phyloP scores from a whole-genome alignment of 2,888 invertebrate genomes.

The Hylaea fasciaria region DNA sequence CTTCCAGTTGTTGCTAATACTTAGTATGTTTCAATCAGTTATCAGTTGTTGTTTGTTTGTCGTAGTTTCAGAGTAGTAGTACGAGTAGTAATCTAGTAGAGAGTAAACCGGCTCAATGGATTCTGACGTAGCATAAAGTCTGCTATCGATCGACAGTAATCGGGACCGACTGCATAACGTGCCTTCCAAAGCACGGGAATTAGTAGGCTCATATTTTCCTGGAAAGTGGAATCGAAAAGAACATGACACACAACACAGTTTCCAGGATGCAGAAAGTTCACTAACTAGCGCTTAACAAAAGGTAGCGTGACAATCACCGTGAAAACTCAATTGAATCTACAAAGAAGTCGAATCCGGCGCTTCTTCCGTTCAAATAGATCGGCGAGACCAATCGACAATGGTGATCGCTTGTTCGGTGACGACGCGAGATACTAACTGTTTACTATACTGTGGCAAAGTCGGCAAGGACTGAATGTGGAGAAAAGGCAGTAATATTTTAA shows the following conservation, averaged over 20 bases:
- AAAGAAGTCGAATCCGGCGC: slow-evolving; percentile 21
- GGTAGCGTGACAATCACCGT: slow-evolving; percentile 15
- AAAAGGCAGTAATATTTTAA: background rate
- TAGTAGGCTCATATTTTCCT: too few relatives aligned
- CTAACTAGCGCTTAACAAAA: slow-evolving; percentile 17
- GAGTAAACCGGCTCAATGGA: too few relatives aligned
- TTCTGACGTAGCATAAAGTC: too few relatives aligned
- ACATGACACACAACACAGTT: background rate
- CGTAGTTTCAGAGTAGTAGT: too few relatives aligned
- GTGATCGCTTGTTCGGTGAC: slow-evolving; percentile 34
- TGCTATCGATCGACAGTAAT: too few relatives aligned
- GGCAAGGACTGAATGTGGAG: background rate
- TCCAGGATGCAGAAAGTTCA: slow-evolving; percentile 21
- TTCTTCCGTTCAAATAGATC: slow-evolving; percentile 21
- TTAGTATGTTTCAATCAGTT: too few relatives aligned
- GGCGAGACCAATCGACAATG: slow-evolving; percentile 48
- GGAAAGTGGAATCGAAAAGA: background rate
- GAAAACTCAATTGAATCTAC: slow-evolving; percentile 22
- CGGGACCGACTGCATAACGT: too few relatives aligned
- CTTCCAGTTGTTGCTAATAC: too few relatives aligned
- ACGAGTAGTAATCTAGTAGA: too few relatives aligned
- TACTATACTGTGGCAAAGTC: background rate
- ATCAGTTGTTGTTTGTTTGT: too few relatives aligned
- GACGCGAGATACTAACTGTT: background rate
- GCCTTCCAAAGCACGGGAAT: too few relatives aligned